Percentiles rank a stretch among this genome's conserved stretches.
These are phyloP conservation scores for Branchellion lobata DNA, from an alignment of 2,888 invertebrate species.

Conservation along the genomic window DNA sequence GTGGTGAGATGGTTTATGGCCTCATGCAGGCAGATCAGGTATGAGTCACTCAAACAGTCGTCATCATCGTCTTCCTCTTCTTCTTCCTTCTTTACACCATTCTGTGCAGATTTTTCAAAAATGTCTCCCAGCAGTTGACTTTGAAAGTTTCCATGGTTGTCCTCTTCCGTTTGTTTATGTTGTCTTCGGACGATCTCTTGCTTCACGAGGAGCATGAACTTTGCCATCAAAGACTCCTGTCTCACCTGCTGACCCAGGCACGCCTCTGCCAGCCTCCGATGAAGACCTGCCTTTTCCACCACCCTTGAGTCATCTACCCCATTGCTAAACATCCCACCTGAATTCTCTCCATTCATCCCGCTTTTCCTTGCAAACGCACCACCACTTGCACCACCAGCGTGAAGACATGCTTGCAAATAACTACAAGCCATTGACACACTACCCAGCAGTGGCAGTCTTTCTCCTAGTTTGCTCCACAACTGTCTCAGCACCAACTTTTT, in stretches of 20 bases:
- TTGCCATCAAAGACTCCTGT: slow-evolving; percentile 11
- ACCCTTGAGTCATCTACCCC: not conserved
- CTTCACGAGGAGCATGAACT: slow-evolving; percentile 26
- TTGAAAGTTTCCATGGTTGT: not conserved
- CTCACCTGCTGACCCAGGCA: slow-evolving; percentile 13
- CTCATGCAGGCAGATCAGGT: slow-evolving; percentile 23
- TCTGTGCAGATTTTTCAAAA: not conserved
- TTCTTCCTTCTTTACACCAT: not conserved
- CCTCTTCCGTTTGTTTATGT: not conserved
- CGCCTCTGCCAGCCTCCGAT: slow-evolving; percentile 16
- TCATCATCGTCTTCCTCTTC: slow-evolving; percentile 5
- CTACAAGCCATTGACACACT: not conserved
- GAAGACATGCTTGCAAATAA: not conserved
- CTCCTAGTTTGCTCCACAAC: slow-evolving; percentile 12
- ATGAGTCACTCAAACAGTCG: not conserved
- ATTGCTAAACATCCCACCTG: no score
- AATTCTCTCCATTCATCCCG: no score
- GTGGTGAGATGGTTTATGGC: slow-evolving; percentile 28
- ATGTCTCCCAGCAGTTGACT: not conserved
- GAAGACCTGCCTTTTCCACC: not conserved
- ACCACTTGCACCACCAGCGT: not conserved
- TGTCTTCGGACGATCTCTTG: slow-evolving; percentile 12
- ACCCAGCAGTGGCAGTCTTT: not conserved
- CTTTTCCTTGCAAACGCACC: not conserved
- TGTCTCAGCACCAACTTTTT: not conserved